Evolutionary conservation across 2,113 vertebrate genomes (phyloP), one percentile per base, ranked within the genome.

Genomic region (Clarias magur): DNA sequence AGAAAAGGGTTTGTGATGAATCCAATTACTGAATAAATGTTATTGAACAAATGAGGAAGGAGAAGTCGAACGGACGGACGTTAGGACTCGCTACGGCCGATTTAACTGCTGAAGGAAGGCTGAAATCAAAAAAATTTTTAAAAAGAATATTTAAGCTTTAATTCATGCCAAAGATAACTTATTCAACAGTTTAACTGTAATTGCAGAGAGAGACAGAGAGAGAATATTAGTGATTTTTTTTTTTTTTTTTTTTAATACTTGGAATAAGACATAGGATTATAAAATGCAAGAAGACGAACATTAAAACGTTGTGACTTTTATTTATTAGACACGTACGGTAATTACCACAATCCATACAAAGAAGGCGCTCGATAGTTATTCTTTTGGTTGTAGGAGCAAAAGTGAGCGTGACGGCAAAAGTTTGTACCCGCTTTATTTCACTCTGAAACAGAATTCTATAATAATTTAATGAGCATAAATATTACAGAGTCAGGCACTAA

Each of bases 151-250:
- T 57, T 59, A 65, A 57, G 68, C 30, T 75, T 65, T 3, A 30
- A 81, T 83, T 65, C 38, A 83, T 48, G 62, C 1, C 30, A 82
- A 85, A 85, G 42, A 56, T 38, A 76, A 53, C 19, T 48, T 25
- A 38, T 72, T 72, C 17, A 38, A 38, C 65, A 72, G 12, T 25
- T 23, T 42, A 34, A 10, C 4, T 62, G 53, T 30, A 23, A 76
- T 25, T 21, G 1, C 3, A 11, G 8, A 23, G 15, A 13, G 9
- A 7, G 25, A 3, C 1, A 19, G 15, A 25, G 23, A 42, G 48
- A 48, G 48, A 48, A 48, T 48, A 48, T 48, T 48, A 7, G 48
- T 48, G 48, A 48, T 68, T n/a, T 30, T 30, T 30, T 72, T 9
- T 23, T 34, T 70, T 8, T 34, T 1, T 2, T 34, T 34, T n/a